Evolutionary conservation across 1,140 invertebrate species (phyloP).

Genomic region (Drosophila dunni): DNA sequence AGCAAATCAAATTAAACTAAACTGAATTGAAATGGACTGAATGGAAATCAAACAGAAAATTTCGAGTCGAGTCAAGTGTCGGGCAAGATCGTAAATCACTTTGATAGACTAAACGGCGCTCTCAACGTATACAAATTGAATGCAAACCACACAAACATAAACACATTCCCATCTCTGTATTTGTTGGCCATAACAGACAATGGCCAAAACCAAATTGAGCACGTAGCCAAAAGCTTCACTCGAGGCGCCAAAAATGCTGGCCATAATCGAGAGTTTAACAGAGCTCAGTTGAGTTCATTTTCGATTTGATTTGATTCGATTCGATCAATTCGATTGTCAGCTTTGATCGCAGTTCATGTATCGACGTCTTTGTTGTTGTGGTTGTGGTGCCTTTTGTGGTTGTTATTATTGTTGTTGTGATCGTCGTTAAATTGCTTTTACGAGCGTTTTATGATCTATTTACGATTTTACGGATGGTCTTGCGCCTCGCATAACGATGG

Average conservation of each 20-base stretch:
- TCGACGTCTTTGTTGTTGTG: constrained; percentile 27
- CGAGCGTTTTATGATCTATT: constrained; percentile 82
- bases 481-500: constrained; percentile 76
- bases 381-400: not conserved
- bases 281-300: not conserved
- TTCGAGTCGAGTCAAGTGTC: constrained; percentile 54
- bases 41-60: constrained; percentile 1
- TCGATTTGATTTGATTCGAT: constrained; percentile 23
- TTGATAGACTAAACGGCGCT: constrained; percentile 50
- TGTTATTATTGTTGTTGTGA: constrained; percentile 36
- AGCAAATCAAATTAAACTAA: constrained; percentile 19
- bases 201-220: constrained; percentile 16
- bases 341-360: constrained; percentile 30
- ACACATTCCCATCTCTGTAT: not conserved
- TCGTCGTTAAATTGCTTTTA: constrained; percentile 78
- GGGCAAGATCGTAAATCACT: constrained; percentile 66
- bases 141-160: constrained; percentile 46
- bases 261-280: constrained; percentile 9
- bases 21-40: not conserved
- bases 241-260: constrained; percentile 39
- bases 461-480: constrained; percentile 77
- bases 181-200: constrained; percentile 30
- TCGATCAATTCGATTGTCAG: constrained; percentile 59
- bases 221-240: constrained; percentile 26
- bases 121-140: constrained; percentile 21